phyloP scores from a whole-genome alignment of 2,797 vertebrate species.

The Botia kubotai region DNA sequence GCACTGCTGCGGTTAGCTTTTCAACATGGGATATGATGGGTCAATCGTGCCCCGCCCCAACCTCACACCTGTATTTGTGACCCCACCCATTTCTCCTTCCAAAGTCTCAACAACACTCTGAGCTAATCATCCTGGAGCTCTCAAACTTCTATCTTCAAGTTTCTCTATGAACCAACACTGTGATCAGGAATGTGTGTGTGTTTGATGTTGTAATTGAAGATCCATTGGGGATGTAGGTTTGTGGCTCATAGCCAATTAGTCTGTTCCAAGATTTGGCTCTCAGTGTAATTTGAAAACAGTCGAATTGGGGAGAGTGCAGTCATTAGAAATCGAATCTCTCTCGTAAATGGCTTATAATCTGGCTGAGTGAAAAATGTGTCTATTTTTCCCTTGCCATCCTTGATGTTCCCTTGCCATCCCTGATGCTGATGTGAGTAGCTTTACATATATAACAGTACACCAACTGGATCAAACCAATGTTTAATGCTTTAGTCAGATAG shows the following conservation, averaged over 20 bases:
- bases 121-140: background rate
- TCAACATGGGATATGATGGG: background rate
- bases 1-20: background rate
- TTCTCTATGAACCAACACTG: conserved; percentile 3
- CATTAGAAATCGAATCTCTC: conserved; percentile 47
- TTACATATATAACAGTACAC: background rate
- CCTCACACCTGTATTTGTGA: too few species aligned
- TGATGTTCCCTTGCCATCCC: too few species aligned
- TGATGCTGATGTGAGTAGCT: conserved; percentile 6
- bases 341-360: conserved; percentile 30
- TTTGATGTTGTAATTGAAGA: conserved; percentile 17
- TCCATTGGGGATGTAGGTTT: conserved; percentile 7
- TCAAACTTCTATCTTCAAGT: background rate
- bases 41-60: background rate
- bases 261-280: conserved; percentile 42
- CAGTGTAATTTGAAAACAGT: conserved; percentile 46
- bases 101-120: background rate
- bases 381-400: background rate
- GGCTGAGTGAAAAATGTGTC: conserved; percentile 11
- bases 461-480: background rate
- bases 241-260: conserved; percentile 36
- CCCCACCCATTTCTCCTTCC: too few species aligned
- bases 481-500: background rate
- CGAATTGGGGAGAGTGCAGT: conserved; percentile 16
- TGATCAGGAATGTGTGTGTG: conserved; percentile 36